Evolutionary conservation across 2,888 invertebrate species (phyloP).

Genomic region (Branchellion lobata): DNA sequence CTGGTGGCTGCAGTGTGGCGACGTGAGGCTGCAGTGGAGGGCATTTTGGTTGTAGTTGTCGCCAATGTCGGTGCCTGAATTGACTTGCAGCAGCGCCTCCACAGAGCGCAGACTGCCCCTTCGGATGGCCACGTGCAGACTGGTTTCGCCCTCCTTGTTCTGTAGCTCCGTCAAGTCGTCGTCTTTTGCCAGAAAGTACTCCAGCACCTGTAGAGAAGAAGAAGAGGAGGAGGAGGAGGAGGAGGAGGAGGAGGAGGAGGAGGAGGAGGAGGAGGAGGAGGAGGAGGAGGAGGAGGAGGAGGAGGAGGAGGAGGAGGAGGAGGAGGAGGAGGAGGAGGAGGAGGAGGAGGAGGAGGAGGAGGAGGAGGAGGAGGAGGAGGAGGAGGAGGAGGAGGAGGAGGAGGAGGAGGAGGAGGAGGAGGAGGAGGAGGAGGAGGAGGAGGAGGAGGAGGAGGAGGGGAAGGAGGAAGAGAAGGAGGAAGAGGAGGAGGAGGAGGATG

Average conservation of each 20-base stretch:
- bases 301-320: too few relatives aligned
- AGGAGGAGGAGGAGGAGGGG: neutral
- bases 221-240: too few relatives aligned
- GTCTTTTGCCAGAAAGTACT: conserved; percentile 37
- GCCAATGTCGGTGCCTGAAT: conserved; percentile 35
- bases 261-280: too few relatives aligned
- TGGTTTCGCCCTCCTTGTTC: conserved; percentile 45
- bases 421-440: conserved; percentile 19
- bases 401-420: conserved; percentile 13
- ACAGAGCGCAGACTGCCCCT: conserved; percentile 41
- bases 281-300: too few relatives aligned
- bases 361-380: neutral
- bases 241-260: too few relatives aligned
- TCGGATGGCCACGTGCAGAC: conserved; percentile 43
- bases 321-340: too few relatives aligned
- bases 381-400: neutral
- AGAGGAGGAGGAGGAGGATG: too few relatives aligned
- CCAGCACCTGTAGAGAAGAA: conserved; percentile 34
- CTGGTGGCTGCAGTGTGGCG: neutral
- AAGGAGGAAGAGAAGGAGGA: neutral
- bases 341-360: too few relatives aligned
- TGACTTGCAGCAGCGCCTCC: conserved; percentile 29
- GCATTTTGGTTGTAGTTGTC: conserved; percentile 36
- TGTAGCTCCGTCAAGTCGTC: conserved; percentile 44
- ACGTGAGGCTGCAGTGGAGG: conserved; percentile 42